Conservation (phyloP, 2,113 vertebrate species). For the Pardalotus punctatus region DNA sequence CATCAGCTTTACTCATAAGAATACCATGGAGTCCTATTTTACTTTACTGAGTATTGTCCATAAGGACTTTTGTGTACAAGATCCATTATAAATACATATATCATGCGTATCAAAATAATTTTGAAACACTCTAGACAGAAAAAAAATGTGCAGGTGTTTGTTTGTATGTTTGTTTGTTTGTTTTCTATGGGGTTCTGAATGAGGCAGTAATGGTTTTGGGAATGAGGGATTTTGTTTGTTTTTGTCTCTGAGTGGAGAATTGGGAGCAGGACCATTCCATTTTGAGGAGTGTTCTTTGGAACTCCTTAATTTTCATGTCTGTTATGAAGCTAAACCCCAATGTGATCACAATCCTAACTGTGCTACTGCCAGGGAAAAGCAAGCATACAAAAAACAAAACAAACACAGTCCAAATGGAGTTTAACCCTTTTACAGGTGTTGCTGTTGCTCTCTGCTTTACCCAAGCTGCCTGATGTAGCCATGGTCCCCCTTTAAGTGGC, state of each 20-base stretch:
- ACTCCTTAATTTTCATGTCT: not conserved
- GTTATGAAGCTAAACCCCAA: not conserved
- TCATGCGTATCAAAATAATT: not conserved
- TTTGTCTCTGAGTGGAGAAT: not conserved
- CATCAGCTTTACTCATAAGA: not conserved
- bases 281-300: not conserved
- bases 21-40: not conserved
- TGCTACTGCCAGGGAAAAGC: not conserved
- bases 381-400: not conserved
- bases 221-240: not conserved
- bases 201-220: not conserved
- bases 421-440: not conserved
- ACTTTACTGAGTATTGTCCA: not conserved
- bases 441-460: not conserved
- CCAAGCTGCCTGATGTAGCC: not conserved
- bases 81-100: not conserved
- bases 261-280: not conserved
- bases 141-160: rapidly evolving
- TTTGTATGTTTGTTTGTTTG: not conserved
- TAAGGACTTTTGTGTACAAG: not conserved
- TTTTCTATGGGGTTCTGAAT: not conserved
- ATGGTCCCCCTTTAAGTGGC: not conserved
- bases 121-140: not conserved
- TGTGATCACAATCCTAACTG: not conserved
- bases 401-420: not conserved